Evolutionary conservation across 2,888 invertebrate species (phyloP).

Genomic region (Gortyna flavago): DNA sequence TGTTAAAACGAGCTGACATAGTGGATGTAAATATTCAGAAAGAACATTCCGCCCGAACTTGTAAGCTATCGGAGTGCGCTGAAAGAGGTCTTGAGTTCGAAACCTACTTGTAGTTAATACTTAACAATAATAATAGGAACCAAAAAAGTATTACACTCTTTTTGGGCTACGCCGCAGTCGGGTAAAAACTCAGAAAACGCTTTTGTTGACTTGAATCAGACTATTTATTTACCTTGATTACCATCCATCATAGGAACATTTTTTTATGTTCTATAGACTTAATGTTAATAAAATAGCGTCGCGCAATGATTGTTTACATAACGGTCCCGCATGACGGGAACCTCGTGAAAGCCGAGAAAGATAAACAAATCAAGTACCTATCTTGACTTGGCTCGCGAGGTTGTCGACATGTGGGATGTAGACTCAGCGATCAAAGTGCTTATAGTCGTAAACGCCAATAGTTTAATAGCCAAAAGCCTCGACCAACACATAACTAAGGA

Average conservation of each 20-base stretch:
- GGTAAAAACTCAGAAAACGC: neutral
- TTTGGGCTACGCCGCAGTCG: neutral
- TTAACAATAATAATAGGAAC: neutral
- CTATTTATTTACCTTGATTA: neutral
- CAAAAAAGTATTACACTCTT: neutral
- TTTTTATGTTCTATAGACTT: neutral
- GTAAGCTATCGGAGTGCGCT: neutral
- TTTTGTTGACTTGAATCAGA: neutral
- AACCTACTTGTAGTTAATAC: neutral
- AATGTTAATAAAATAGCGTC: neutral
- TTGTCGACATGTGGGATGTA: too few relatives aligned
- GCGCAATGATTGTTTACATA: too few relatives aligned
- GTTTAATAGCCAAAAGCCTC: neutral
- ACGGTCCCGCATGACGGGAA: too few relatives aligned
- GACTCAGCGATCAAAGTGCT: too few relatives aligned
- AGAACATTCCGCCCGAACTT: slow-evolving; percentile 4
- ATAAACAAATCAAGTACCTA: too few relatives aligned
- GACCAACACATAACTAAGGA: too few relatives aligned
- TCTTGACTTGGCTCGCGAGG: too few relatives aligned
- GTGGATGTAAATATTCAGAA: neutral
- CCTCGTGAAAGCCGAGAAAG: too few relatives aligned
- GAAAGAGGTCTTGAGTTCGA: neutral
- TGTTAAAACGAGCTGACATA: neutral
- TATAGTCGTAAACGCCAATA: too few relatives aligned
- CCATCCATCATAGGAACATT: neutral